Evolutionary conservation across 2,888 invertebrate species (phyloP), one percentile per base, ranked within the genome.

Genomic region (Folsomia candida): DNA sequence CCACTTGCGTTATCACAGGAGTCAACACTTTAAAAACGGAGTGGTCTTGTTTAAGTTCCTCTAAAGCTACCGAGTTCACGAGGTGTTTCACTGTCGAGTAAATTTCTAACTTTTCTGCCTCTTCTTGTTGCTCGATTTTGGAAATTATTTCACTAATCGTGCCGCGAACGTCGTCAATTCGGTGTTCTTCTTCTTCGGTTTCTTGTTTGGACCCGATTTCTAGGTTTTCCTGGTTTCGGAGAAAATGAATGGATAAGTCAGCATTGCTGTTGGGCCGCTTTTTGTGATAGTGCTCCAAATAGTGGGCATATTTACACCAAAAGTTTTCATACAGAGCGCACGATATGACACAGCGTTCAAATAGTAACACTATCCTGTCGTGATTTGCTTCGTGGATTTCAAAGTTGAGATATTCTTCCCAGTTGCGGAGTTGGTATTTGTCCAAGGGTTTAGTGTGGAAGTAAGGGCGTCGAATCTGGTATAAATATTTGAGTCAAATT

Each of bases 401-500:
- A 81, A 84, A 86, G 80, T 87, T 86, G 61, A 87, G 79, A 78
- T 87, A 87, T 67, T 85, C 83, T 61, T 84, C 82, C 87, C 87
- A 87, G 79, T 86, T 87, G 75, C 85, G 83, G 70, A 87, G 78
- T 80, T 87, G 87, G 1, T 83, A 82, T 69, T 83, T 82, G 78
- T 87, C 87, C 69, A 87, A 81, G 51, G 87, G 86, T 77, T 87
- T 87, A 26, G 86, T 86, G 80, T 87, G 87, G 80, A 87, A 87
- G 79, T 87, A 87, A 2, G 87, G 87, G 2, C 87, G 82, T 70
- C 86, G 85, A 54, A 87, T 86, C 86, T 86, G 79, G n/a, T 51
- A 57, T 51, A 51, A 54, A 24, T 72, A 29, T 11, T 57, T n/a
- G 9, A n/a, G 11, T 57, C 11, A 11, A 20, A 20, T n/a, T n/a